phyloP scores from a whole-genome alignment of 2,888 invertebrate species.

The Boloria euphrosyne region DNA sequence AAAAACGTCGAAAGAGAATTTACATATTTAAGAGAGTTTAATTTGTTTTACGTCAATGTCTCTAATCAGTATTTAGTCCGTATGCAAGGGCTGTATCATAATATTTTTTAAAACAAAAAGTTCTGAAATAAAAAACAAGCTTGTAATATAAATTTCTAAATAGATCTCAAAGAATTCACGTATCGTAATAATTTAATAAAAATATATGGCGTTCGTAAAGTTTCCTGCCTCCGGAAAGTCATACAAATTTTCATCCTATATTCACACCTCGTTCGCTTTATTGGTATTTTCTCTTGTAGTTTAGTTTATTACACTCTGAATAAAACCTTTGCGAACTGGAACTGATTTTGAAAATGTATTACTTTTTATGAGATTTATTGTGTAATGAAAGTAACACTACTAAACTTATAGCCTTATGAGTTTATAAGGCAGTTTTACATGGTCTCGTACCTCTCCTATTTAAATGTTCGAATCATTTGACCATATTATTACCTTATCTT shows the following conservation, averaged over 20 bases:
- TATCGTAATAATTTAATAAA: constrained; percentile 33
- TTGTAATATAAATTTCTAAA: constrained; percentile 4
- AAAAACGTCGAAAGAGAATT: too few species aligned
- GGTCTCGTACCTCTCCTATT: too few species aligned
- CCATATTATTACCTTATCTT: too few species aligned
- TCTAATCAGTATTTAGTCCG: too few species aligned
- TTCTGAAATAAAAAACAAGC: not conserved
- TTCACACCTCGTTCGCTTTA: constrained; percentile 35
- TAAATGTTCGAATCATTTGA: too few species aligned
- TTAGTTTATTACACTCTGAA: constrained; percentile 32
- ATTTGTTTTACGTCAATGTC: too few species aligned
- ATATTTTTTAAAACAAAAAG: too few species aligned
- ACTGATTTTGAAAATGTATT: constrained; percentile 23
- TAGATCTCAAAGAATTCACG: constrained; percentile 27
- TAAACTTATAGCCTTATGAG: not conserved
- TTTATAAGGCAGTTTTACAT: not conserved
- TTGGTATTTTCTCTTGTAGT: constrained; percentile 37
- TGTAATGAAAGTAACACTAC: not conserved
- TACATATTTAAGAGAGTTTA: too few species aligned
- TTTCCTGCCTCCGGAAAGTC: constrained; percentile 34
- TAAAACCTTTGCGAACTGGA: constrained; percentile 26
- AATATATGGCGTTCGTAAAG: constrained; percentile 33
- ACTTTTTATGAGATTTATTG: constrained; percentile 14
- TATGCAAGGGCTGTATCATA: not conserved
- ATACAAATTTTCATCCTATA: constrained; percentile 37